Evolutionary conservation across 2,797 vertebrate species (phyloP).

Genomic region (Crocidura indochinensis): DNA sequence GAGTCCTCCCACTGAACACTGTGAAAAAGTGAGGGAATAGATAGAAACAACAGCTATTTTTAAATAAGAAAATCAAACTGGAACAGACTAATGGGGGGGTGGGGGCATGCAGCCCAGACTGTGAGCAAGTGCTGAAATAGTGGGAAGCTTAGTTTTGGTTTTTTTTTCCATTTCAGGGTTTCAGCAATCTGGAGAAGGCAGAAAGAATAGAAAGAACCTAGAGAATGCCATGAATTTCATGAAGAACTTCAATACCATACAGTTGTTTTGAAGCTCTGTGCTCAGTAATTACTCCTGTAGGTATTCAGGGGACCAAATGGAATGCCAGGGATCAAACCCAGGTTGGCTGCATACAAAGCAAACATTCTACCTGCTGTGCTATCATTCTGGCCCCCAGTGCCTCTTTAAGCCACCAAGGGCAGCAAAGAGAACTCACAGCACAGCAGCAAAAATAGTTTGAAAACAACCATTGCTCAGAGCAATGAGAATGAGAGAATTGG

Average conservation of each 20-base stretch:
- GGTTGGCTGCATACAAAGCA: no score
- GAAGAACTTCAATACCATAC: not conserved
- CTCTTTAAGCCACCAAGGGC: not conserved
- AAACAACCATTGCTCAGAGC: not conserved
- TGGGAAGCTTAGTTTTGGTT: not conserved
- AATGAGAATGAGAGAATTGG: not conserved
- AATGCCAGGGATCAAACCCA: no score
- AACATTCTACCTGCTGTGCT: no score
- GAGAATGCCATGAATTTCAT: not conserved
- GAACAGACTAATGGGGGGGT: not conserved
- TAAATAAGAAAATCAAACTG: conserved; percentile 20
- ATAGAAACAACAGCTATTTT: not conserved
- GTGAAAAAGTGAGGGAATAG: conserved; percentile 1
- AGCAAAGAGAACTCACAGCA: not conserved
- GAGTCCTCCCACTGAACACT: not conserved
- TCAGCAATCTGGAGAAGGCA: not conserved
- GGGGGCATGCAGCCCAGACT: not conserved
- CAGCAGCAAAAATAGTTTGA: not conserved
- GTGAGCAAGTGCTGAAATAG: not conserved
- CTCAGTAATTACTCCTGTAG: no score
- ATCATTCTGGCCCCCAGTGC: no score
- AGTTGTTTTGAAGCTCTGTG: not conserved
- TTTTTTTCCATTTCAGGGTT: not conserved
- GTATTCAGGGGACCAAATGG: no score
- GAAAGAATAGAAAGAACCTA: not conserved